A percentile compares a stretch with the other conserved stretches of the same genome.
Evolutionary conservation across 2,113 vertebrate species (phyloP).

Genomic region (Gavia stellata): DNA sequence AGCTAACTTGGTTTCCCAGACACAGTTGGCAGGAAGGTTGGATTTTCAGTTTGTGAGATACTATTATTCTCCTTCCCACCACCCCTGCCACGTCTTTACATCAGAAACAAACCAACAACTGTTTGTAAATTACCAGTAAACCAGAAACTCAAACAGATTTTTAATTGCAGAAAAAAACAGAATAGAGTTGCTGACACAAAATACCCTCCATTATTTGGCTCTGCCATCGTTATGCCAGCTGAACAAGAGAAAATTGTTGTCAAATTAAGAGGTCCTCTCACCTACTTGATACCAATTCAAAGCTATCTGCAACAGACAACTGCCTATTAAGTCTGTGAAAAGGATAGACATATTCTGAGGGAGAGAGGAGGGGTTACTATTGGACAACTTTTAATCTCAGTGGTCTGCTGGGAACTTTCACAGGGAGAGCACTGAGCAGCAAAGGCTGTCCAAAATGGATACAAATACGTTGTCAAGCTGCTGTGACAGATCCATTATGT

Average conservation of each 20-base stretch:
- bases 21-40: not conserved
- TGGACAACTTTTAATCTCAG: not conserved
- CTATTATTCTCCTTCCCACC: not conserved
- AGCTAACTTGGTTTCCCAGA: not conserved
- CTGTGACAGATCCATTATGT: conserved; percentile 31
- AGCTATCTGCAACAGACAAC: not conserved
- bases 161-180: not conserved
- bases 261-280: not conserved
- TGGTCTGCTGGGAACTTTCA: not conserved
- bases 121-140: not conserved
- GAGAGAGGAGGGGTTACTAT: not conserved
- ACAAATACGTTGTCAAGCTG: not conserved
- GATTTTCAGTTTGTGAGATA: not conserved
- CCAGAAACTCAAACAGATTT: not conserved
- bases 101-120: not conserved
- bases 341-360: not conserved
- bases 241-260: not conserved
- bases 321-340: not conserved
- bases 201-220: not conserved
- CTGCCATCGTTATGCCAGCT: not conserved
- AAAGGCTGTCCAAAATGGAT: conserved; percentile 16
- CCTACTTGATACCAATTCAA: not conserved
- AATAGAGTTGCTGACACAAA: not conserved
- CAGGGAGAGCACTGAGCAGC: not conserved
- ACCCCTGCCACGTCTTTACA: not conserved